Evolutionary conservation across 2,888 invertebrate species (phyloP).

Genomic region (Blomia tropicalis): DNA sequence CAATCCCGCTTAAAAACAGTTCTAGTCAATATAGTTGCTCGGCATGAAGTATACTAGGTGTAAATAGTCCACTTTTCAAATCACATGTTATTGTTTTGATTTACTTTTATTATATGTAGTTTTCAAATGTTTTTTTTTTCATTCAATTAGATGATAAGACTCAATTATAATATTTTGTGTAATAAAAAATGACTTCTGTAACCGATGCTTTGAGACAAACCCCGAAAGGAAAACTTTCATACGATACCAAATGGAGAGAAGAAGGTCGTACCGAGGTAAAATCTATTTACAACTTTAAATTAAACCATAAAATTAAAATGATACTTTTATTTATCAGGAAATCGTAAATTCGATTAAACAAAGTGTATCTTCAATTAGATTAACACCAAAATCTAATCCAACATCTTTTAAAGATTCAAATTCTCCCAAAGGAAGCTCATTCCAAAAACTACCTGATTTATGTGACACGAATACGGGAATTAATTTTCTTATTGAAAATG

Average conservation of each 20-base stretch:
- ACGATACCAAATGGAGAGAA: constrained; percentile 28
- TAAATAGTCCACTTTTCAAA: too few species aligned
- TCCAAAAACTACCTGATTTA: too few species aligned
- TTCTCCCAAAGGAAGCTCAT: background rate
- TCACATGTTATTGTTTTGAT: too few species aligned
- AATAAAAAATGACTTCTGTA: too few species aligned
- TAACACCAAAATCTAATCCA: background rate
- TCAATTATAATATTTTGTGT: too few species aligned
- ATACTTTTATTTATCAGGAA: constrained; percentile 2
- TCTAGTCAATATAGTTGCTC: too few species aligned
- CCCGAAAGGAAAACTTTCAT: constrained; percentile 28
- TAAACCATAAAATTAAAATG: background rate
- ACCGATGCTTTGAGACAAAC: constrained; percentile 27
- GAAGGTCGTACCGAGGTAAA: constrained; percentile 27
- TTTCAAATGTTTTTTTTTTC: too few species aligned
- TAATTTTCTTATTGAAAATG: background rate
- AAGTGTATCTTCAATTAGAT: background rate
- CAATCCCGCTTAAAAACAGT: too few species aligned
- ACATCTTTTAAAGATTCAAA: background rate
- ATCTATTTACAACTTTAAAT: background rate
- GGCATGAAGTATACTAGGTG: too few species aligned
- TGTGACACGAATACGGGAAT: background rate
- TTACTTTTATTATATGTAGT: too few species aligned
- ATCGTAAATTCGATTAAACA: constrained; percentile 19
- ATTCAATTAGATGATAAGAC: too few species aligned